A percentile compares a stretch with the other conserved stretches of the same genome.
phyloP scores from a whole-genome alignment of 2,797 vertebrate genomes.

The Rhabdomys pumilio region DNA sequence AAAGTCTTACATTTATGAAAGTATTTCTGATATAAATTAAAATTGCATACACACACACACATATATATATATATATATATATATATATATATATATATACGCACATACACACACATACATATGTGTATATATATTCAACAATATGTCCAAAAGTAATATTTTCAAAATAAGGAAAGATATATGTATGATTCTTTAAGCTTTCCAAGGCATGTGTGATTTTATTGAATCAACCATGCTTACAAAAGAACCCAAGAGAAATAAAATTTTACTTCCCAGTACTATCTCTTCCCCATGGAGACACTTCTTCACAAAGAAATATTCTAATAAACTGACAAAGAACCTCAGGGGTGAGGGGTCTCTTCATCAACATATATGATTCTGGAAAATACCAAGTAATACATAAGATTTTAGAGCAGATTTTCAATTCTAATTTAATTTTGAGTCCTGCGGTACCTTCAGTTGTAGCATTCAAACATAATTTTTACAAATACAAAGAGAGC shows the following conservation, averaged over 20 bases:
- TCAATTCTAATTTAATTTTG: constrained; percentile 62
- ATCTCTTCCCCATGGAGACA: background rate
- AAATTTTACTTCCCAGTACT: background rate
- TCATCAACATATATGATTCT: background rate
- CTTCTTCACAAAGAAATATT: constrained; percentile 25
- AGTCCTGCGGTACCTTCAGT: background rate
- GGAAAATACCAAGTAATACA: constrained; percentile 66
- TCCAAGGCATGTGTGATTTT: background rate
- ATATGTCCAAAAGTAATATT: background rate
- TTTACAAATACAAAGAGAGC: constrained; percentile 18
- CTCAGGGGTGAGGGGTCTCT: background rate
- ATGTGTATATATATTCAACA: background rate
- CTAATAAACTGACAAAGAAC: constrained; percentile 39
- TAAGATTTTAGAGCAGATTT: constrained; percentile 66
- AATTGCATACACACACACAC: background rate
- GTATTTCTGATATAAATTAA: background rate
- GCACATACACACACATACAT: too few relatives aligned
- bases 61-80: too few relatives aligned
- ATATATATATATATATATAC: too few relatives aligned
- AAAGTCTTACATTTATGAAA: background rate
- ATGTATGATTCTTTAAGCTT: constrained; percentile 32
- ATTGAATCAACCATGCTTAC: background rate
- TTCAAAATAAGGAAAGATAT: background rate
- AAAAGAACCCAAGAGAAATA: background rate
- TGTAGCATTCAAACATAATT: background rate